Percentiles rank a stretch among this genome's conserved stretches.
These are phyloP conservation scores for Polietes domitor DNA, from an alignment of 2,888 invertebrate species.

Conservation along the genomic window DNA sequence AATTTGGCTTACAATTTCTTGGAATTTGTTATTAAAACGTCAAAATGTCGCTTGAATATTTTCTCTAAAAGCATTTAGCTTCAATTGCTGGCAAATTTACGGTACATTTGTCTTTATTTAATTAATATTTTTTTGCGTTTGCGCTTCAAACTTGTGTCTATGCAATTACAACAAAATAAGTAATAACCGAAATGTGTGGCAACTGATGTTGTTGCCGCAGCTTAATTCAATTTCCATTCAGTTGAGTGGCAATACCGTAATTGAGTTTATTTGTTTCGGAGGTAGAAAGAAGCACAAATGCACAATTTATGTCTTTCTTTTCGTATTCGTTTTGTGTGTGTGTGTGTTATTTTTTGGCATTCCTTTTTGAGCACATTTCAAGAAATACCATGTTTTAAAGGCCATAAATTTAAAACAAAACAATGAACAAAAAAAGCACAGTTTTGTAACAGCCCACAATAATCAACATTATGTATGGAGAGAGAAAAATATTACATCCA, in stretches of 20 bases:
- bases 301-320: constrained; percentile 34
- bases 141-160: not conserved
- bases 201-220: constrained; percentile 23
- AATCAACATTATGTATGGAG: constrained; percentile 54
- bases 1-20: no score
- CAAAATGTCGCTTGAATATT: not conserved
- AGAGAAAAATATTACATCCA: not conserved
- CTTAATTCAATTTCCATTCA: constrained; percentile 24
- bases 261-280: constrained; percentile 14
- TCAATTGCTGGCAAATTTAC: not conserved
- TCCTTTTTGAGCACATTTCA: not conserved
- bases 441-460: constrained; percentile 59
- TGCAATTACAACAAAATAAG: constrained; percentile 2
- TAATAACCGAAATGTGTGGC: constrained; percentile 27
- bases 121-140: not conserved
- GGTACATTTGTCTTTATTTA: not conserved
- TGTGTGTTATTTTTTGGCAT: constrained; percentile 26
- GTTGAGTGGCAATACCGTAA: constrained; percentile 35
- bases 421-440: constrained; percentile 30
- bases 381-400: constrained; percentile 37
- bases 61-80: not conserved
- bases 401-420: constrained; percentile 63
- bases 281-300: constrained; percentile 22
- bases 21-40: not conserved
- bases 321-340: not conserved